Evolutionary conservation across 1,140 invertebrate species (phyloP), one percentile per base, ranked within the genome.

Genomic region (Cydia pomonella): DNA sequence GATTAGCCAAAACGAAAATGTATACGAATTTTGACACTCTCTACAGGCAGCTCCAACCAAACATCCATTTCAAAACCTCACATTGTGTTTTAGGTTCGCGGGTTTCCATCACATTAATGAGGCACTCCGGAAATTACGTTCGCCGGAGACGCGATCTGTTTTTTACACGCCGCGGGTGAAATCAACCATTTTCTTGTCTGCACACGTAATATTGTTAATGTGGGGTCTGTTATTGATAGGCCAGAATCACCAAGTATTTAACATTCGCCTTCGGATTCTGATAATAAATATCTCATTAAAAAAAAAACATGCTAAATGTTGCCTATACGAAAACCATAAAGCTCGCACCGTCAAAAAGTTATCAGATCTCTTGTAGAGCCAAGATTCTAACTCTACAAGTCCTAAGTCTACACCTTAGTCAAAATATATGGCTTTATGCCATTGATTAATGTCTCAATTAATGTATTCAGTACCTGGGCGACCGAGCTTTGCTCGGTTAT

Each of bases 71-170:
- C 47, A 50, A 47, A n/a, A 47, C 3, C 12, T 3, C 12, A 50
- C 47, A 50, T 50, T 50, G 47, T 50, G 47, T 50, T 50, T 50
- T 50, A 18, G 47, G 47, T 18, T 6, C 6, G 47, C n/a, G 3
- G 47, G n/a, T 18, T 18, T 50, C 47, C 47, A 50, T 50, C 47
- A 50, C 47, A 50, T 50, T 50, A 50, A 50, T 50, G 47, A 23
- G 53, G 29, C 16, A 69, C 63, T 66, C 64, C 29, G 29, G 64
- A 69, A 69, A 69, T 69, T 69, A 69, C 63, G 13, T 66, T 33
- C 16, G 62, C 63, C 27, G 16, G 64, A 69, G 64, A 69, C 41
- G 29, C 1, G 29, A 69, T 59, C 53, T 59, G 53, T 1, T 59
- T 59, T 59, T 59, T 23, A 59, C 21, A 59, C 53, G 16, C 47